Evolutionary conservation across 1,140 invertebrate genomes (phyloP).

Genomic region (Acromyrmex echinatior): DNA sequence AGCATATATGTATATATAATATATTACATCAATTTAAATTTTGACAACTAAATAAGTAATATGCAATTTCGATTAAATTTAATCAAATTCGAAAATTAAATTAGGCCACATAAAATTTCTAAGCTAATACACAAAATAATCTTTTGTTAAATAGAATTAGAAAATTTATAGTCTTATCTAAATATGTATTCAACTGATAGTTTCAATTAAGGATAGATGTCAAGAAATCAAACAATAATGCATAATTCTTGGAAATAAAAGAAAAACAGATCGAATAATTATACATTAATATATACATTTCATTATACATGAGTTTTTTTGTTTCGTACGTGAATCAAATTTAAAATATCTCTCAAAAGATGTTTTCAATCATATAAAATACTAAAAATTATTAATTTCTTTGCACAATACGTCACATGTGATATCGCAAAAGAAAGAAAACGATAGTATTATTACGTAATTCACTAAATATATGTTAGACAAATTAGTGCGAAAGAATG

Average conservation of each 20-base stretch:
- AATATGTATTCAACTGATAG: not conserved
- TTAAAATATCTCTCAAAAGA: constrained; percentile 7
- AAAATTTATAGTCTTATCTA: constrained; percentile 8
- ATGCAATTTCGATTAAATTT: constrained; percentile 12
- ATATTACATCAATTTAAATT: constrained; percentile 17
- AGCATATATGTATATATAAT: not conserved
- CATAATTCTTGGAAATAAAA: constrained; percentile 14
- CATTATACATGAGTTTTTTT: not conserved
- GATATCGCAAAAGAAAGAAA: constrained; percentile 2
- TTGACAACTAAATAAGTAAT: constrained; percentile 27
- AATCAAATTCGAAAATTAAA: constrained; percentile 13
- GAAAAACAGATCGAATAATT: constrained; percentile 2
- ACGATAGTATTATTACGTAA: not conserved
- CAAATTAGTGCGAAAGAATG: constrained; percentile 36
- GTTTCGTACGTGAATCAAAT: constrained; percentile 8
- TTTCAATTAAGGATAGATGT: not conserved
- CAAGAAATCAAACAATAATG: not conserved
- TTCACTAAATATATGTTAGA: constrained; percentile 19
- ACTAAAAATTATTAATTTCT: constrained; percentile 4
- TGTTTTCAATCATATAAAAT: constrained; percentile 28
- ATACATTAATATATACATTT: constrained; percentile 30
- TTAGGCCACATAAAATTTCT: constrained; percentile 21
- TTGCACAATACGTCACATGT: not conserved
- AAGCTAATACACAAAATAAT: constrained; percentile 34
- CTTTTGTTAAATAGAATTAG: constrained; percentile 24